Base-by-base conservation (phyloP, 2,888 invertebrate genomes). In the Trichopoda pennipes region DNA sequence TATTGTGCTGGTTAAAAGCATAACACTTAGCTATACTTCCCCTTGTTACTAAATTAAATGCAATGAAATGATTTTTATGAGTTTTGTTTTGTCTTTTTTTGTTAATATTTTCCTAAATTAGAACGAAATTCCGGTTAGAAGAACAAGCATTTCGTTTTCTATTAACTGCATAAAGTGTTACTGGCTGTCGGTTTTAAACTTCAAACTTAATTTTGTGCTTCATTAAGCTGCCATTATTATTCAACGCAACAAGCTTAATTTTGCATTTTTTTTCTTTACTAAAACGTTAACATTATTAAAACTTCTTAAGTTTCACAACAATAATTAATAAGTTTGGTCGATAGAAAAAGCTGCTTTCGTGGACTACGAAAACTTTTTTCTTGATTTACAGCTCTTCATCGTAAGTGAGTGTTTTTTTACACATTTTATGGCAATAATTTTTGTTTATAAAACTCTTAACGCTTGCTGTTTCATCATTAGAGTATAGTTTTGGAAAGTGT, bases 391-490 rank as follows among this genome's bases (percentile, higher is more conserved):
- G 8, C 53, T 12, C 3, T 14, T 44, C 16, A 19, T 44, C 44
- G 14, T 38, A 72, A 49, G 38, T 38, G 38, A 35, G 32, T 60
- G 21, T 38, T 60, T 58, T 42, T 47, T 55, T 17, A 9, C 2
- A 38, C 55, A 21, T 69, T 76, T 73, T 60, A 80, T 78, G 80
- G 83, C 66, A 72, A 73, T 69, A 69, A 14, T 14, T 53, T 76
- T 80, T 81, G 75, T 83, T 80, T 86, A 85, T 84, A 85, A 85
- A 86, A 84, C 72, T 69, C 80, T 84, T 79, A 77, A 79, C 14
- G 75, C 82, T 75, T 73, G 73, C 68, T 70, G 70, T 9, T 28
- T 19, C 8, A 35, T 8, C 14, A 49, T 8, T 35, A 6, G 1
- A 35, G 35, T 35, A 6, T 10, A 35, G 35, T 35, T 35, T 35